Conservation (phyloP, 2,113 vertebrate genomes). For the Bambusicola thoracicus region DNA sequence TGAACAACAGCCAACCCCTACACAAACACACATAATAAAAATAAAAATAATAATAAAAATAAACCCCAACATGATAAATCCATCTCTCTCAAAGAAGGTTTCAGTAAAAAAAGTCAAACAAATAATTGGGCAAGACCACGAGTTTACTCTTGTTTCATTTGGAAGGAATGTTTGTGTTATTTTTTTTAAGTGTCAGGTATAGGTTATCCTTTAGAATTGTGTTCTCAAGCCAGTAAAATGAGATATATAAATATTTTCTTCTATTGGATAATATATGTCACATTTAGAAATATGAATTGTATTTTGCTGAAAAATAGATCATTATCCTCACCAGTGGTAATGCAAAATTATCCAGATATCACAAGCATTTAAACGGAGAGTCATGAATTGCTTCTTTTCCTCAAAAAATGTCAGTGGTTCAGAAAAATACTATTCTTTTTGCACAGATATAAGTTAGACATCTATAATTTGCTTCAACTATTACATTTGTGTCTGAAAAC, state of each 20-base stretch:
- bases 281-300: background rate
- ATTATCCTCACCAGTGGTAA: background rate
- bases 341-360: background rate
- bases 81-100: background rate
- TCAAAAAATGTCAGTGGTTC: background rate
- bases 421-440: background rate
- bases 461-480: background rate
- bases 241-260: background rate
- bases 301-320: background rate
- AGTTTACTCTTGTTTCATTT: background rate
- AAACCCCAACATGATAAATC: fast-evolving
- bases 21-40: background rate
- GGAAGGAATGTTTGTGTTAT: background rate
- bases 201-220: background rate
- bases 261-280: background rate
- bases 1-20: background rate
- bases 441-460: background rate
- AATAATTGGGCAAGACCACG: background rate
- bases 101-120: background rate
- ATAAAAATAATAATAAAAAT: background rate
- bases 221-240: background rate
- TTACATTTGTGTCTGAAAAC: background rate
- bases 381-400: background rate
- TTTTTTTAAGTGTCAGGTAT: fast-evolving
- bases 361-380: background rate